Evolutionary conservation across 2,888 invertebrate species (phyloP).

Genomic region (Parelbella ahira): DNA sequence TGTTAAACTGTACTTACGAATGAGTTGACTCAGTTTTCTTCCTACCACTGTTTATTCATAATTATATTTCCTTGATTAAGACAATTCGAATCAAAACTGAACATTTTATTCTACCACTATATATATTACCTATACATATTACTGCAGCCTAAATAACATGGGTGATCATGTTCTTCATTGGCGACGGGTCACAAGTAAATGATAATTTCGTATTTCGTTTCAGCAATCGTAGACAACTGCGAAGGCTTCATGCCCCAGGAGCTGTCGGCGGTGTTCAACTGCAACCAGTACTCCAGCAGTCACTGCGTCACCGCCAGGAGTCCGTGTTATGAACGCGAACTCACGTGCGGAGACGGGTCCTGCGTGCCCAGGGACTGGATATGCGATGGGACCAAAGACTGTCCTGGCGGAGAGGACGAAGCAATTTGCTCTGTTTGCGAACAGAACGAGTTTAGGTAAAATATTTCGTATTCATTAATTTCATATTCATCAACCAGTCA

Average conservation of each 20-base stretch:
- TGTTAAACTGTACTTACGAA: no score
- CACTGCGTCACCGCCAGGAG: slow-evolving; percentile 76
- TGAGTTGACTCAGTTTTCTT: no score
- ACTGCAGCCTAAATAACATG: no score
- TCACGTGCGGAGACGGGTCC: slow-evolving; percentile 78
- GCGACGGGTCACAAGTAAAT: no score
- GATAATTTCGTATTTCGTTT: slow-evolving; percentile 28
- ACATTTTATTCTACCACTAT: no score
- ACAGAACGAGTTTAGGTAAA: slow-evolving; percentile 57
- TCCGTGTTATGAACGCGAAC: slow-evolving; percentile 78
- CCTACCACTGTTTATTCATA: no score
- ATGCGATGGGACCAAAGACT: slow-evolving; percentile 83
- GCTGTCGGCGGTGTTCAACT: slow-evolving; percentile 79
- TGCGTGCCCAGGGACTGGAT: slow-evolving; percentile 83
- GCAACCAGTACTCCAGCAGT: slow-evolving; percentile 80
- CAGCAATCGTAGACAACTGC: slow-evolving; percentile 83
- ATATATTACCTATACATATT: no score
- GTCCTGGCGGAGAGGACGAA: slow-evolving; percentile 83
- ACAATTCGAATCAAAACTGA: no score
- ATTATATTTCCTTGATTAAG: no score
- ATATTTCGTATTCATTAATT: not conserved
- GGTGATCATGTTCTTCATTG: no score
- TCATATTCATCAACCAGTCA: no score
- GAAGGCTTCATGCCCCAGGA: slow-evolving; percentile 81
- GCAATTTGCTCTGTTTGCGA: slow-evolving; percentile 66